Evolutionary conservation across 2,113 vertebrate genomes (phyloP).

Genomic region (Microtus ochrogaster): DNA sequence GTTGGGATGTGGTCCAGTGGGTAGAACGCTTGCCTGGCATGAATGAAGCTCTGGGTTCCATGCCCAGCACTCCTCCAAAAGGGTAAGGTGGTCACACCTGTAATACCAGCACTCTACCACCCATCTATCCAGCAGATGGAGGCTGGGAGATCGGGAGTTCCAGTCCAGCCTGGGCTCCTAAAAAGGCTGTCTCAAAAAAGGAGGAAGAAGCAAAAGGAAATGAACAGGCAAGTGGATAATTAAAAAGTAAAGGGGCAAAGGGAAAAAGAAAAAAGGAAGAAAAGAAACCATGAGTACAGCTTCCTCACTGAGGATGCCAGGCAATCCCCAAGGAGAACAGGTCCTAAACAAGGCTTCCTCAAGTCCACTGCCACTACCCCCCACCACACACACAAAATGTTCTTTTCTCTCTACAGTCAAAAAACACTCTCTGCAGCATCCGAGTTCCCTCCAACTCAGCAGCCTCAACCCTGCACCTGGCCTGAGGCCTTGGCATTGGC

Average conservation of each 20-base stretch:
- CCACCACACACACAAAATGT: rapidly evolving
- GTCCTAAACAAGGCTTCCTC: no score
- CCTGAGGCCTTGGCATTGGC: not conserved
- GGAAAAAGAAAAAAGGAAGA: not conserved
- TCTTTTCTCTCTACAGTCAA: not conserved
- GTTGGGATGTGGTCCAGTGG: not conserved
- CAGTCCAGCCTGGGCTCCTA: not conserved
- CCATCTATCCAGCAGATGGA: not conserved
- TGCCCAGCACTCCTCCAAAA: not conserved
- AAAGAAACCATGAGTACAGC: not conserved
- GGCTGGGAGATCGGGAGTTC: not conserved
- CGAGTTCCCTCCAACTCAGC: not conserved
- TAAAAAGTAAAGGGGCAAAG: not conserved
- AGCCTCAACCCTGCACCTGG: not conserved
- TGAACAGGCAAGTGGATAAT: not conserved
- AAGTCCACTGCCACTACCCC: no score
- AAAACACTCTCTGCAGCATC: not conserved
- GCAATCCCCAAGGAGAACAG: not conserved
- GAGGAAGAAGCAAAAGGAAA: not conserved
- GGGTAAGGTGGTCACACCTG: not conserved
- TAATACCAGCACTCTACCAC: not conserved
- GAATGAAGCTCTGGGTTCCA: not conserved
- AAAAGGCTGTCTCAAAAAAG: not conserved
- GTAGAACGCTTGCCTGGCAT: not conserved
- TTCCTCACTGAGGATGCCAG: not conserved